Evolutionary conservation across 2,113 vertebrate genomes (phyloP).

Genomic region (Pelmatolapia mariae): DNA sequence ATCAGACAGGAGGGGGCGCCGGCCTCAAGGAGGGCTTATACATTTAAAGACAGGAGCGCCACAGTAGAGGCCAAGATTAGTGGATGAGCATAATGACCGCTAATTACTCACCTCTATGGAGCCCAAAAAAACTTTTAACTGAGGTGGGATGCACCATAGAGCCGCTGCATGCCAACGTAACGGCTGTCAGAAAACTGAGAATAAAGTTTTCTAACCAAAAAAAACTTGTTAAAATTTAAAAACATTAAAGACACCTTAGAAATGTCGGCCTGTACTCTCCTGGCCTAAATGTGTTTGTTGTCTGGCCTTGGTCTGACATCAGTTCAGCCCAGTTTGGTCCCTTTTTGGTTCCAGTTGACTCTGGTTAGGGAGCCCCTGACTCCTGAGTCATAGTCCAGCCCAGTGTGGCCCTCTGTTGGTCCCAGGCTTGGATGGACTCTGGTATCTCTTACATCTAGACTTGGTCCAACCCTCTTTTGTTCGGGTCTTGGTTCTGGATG

Average conservation of each 20-base stretch:
- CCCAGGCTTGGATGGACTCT: background rate
- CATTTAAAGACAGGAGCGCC: background rate
- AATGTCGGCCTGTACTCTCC: background rate
- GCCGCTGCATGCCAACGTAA: background rate
- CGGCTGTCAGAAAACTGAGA: background rate
- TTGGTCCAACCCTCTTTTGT: background rate
- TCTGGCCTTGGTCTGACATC: background rate
- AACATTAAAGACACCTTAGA: background rate
- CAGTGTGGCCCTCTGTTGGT: background rate
- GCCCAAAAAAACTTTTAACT: background rate
- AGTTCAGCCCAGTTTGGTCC: background rate
- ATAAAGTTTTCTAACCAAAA: background rate
- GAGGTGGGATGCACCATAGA: background rate
- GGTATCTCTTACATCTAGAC: background rate
- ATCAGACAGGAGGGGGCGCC: background rate
- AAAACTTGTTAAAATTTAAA: background rate
- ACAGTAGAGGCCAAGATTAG: background rate
- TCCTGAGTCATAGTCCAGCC: background rate
- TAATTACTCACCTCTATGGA: background rate
- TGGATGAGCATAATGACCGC: background rate
- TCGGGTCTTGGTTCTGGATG: background rate
- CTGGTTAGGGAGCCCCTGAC: background rate
- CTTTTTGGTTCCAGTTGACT: background rate
- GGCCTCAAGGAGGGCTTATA: background rate
- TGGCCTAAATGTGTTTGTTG: background rate